Evolutionary conservation across 2,113 vertebrate genomes (phyloP).

Genomic region (Patagioenas fasciata): DNA sequence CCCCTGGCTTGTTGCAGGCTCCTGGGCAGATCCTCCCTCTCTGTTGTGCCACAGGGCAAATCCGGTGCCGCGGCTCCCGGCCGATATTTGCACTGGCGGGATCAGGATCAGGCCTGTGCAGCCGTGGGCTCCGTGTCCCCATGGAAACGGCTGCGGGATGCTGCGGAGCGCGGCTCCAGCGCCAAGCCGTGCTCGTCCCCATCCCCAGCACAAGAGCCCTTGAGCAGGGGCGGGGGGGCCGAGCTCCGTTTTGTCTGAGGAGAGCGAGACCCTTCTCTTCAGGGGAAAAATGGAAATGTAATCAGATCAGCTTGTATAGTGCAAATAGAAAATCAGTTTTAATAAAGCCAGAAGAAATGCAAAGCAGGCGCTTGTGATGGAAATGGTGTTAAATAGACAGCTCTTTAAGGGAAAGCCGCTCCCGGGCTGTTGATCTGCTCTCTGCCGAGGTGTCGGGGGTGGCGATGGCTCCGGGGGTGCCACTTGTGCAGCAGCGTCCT

Average conservation of each 20-base stretch:
- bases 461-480: neutral
- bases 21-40: fast-evolving
- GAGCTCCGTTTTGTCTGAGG: neutral
- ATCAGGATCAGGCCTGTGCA: neutral
- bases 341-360: conserved; percentile 82
- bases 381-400: conserved; percentile 74
- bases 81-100: neutral
- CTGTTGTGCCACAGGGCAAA: fast-evolving
- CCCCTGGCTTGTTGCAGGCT: fast-evolving
- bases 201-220: conserved; percentile 28
- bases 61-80: neutral
- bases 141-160: conserved; percentile 59
- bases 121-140: conserved; percentile 34
- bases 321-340: conserved; percentile 85
- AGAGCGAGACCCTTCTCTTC: conserved; percentile 53
- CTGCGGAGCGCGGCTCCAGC: neutral
- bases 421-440: conserved; percentile 19
- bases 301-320: conserved; percentile 81
- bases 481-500: fast-evolving
- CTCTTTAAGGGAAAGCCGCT: conserved; percentile 61
- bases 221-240: neutral
- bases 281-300: conserved; percentile 80
- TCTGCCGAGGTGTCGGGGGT: neutral
- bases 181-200: neutral
- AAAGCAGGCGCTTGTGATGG: conserved; percentile 79